Percentiles rank a stretch among this genome's conserved stretches.
phyloP scores from a whole-genome alignment of 2,888 invertebrate species.

The Caenorhabditis virilis region DNA sequence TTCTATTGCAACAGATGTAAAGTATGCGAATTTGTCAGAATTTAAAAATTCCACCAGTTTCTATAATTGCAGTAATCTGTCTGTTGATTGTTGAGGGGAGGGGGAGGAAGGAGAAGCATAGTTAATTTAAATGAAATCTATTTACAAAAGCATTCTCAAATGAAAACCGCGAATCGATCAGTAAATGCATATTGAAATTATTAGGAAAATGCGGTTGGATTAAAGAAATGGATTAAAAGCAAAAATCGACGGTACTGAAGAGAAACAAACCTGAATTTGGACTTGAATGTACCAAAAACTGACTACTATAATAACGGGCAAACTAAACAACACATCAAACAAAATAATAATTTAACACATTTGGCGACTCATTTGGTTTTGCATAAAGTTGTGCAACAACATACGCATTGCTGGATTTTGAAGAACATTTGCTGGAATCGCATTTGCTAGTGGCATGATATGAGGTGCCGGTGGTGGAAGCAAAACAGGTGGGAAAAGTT shows the following conservation, averaged over 20 bases:
- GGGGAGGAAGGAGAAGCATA: not conserved
- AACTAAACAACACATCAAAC: not conserved
- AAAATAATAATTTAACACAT: conserved; percentile 4
- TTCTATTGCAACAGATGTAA: conserved; percentile 34
- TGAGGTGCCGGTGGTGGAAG: conserved; percentile 27
- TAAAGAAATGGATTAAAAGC: too few relatives aligned
- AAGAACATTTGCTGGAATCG: conserved; percentile 15
- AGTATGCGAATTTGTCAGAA: not conserved
- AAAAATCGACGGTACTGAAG: too few relatives aligned
- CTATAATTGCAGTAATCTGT: conserved; percentile 30
- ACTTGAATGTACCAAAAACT: too few relatives aligned
- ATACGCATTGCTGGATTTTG: conserved; percentile 45
- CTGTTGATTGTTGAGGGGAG: not conserved
- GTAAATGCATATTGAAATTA: too few relatives aligned
- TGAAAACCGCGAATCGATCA: not conserved
- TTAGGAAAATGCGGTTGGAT: too few relatives aligned
- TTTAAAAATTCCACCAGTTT: conserved; percentile 31
- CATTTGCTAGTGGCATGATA: conserved; percentile 13
- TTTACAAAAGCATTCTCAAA: not conserved
- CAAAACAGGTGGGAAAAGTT: conserved; percentile 20
- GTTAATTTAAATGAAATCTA: not conserved
- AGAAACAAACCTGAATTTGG: too few relatives aligned
- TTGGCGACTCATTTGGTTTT: conserved; percentile 28
- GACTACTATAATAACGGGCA: too few relatives aligned
- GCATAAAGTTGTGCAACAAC: conserved; percentile 36